Base-by-base conservation (phyloP, 2,797 vertebrate genomes). In the Momotus momota region DNA sequence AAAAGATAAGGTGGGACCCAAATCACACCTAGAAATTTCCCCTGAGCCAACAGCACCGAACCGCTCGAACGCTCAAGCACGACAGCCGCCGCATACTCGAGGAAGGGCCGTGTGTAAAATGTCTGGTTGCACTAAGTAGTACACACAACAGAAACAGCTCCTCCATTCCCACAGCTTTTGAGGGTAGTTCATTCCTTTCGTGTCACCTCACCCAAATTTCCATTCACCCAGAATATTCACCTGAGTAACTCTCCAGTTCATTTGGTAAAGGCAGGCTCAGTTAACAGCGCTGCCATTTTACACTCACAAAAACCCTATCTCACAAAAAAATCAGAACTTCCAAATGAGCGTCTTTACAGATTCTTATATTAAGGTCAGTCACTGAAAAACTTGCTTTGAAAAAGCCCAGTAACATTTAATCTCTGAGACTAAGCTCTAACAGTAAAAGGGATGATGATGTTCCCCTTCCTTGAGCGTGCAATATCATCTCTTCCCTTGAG, bases 191-290 rank as follows among this genome's bases (percentile, higher is more conserved):
- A 84, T 43, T 88, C 18, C 52, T 90, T 90, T 95, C 67, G 2
- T 46, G 14, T 81, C 92, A 86, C 93, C 81, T 96, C 94, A 81
- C 66, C 73, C 66, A n/a, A 52, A 62, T 55, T 10, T 12, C 43
- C 86, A 86, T 27, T 88, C 81, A 96, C 78, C 93, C 94, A 86
- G 70, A 95, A 90, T 8, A 77, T 93, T 25, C 88, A 93, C 62
- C 70, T 21, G 74, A 96, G 70, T 40, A 88, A 81, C 71, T 87
- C 84, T 45, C 19, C 14, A 2, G 40, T 16, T 87, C 19, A 2
- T 10, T 40, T 27, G 67, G 70, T 2, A 48, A 48, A 94, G 23
- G 21, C 81, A 88, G 41, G 35, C 17, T 12, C 60, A 5, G 84
- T 15, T 41, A 22, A 69, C 31, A 61, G 16, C 1, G 46, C 66